Evolutionary conservation across 2,797 vertebrate genomes (phyloP).

Genomic region (Hydrophis major): DNA sequence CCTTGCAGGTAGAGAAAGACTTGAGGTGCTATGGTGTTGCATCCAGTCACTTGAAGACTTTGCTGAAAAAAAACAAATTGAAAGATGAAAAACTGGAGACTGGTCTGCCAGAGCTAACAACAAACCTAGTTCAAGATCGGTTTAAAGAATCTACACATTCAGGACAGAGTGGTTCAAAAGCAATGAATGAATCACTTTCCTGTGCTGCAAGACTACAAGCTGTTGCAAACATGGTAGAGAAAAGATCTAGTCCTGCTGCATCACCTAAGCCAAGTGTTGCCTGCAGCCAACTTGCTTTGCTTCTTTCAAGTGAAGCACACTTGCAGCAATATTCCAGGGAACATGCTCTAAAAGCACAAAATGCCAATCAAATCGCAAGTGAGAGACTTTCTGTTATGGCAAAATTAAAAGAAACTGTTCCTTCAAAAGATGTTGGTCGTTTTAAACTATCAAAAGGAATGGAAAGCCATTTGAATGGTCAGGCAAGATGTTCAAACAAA

Average conservation of each 20-base stretch:
- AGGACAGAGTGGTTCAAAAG: conserved; percentile 75
- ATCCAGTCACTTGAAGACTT: conserved; percentile 91
- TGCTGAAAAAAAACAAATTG: conserved; percentile 92
- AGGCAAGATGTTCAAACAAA: conserved; percentile 81
- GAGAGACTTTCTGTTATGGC: conserved; percentile 96
- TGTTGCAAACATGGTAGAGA: conserved; percentile 95
- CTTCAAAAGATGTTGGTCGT: conserved; percentile 79
- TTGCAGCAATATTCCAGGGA: conserved; percentile 97
- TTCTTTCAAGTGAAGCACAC: conserved; percentile 96
- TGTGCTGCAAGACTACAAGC: conserved; percentile 93
- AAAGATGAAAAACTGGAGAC: conserved; percentile 82
- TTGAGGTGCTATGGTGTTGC: conserved; percentile 88
- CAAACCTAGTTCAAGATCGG: conserved; percentile 77
- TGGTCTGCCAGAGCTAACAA: conserved; percentile 82
- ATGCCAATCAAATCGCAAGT: conserved; percentile 90
- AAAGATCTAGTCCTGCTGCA: conserved; percentile 89
- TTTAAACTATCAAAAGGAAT: conserved; percentile 77
- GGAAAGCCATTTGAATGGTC: conserved; percentile 80
- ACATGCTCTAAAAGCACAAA: conserved; percentile 94
- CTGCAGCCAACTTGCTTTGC: conserved; percentile 95
- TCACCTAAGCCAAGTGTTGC: conserved; percentile 96
- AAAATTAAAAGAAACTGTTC: conserved; percentile 78
- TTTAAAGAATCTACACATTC: conserved; percentile 84
- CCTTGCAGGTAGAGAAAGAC: conserved; percentile 82
- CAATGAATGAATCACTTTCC: conserved; percentile 83